phyloP scores from a whole-genome alignment of 1,140 invertebrate genomes.

The Halyomorpha halys region DNA sequence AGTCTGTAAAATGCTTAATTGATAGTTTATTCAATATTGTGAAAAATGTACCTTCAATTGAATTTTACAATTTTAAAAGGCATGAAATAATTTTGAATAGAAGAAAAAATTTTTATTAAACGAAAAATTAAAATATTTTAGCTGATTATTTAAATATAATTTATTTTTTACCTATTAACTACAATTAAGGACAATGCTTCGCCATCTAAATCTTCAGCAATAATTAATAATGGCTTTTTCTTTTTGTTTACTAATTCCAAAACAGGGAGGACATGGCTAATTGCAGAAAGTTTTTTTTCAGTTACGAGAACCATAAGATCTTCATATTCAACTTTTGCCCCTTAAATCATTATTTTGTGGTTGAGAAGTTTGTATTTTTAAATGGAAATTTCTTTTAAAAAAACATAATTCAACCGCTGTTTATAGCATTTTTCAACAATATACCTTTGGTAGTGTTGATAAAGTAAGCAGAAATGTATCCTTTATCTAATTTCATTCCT shows the following conservation, averaged over 20 bases:
- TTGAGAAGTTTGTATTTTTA: too few relatives aligned
- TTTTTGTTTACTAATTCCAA: conserved; percentile 53
- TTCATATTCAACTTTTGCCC: conserved; percentile 17
- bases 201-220: conserved; percentile 65
- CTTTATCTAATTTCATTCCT: conserved; percentile 66
- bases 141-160: neutral
- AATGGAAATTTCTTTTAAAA: too few relatives aligned
- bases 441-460: conserved; percentile 43
- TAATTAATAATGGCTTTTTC: conserved; percentile 53
- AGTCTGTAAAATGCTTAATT: conserved; percentile 45
- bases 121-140: too few relatives aligned
- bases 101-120: too few relatives aligned
- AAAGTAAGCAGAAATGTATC: conserved; percentile 69
- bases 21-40: too few relatives aligned
- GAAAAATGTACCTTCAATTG: neutral
- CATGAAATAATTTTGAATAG: too few relatives aligned
- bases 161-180: conserved; percentile 44
- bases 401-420: too few relatives aligned
- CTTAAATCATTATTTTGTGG: neutral
- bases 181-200: conserved; percentile 61
- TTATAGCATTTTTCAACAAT: neutral
- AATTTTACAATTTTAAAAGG: neutral
- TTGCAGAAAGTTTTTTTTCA: conserved; percentile 45
- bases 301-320: conserved; percentile 24
- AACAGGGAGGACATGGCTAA: conserved; percentile 57